Percentiles rank a stretch among this genome's conserved stretches.
Conservation (phyloP, 2,888 invertebrate genomes). For the Danaus chrysippus region DNA sequence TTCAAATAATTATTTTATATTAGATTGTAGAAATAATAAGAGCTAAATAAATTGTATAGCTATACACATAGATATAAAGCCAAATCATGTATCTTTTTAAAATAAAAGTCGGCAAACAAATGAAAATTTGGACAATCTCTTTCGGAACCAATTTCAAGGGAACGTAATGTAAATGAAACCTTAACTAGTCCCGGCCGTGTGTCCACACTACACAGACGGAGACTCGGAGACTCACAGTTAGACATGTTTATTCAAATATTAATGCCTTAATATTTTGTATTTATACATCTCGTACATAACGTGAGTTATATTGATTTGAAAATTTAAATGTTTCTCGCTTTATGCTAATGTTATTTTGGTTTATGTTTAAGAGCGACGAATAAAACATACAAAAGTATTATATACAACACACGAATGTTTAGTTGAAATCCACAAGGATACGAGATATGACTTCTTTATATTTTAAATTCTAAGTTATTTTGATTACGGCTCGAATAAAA, state of each 20-base stretch:
- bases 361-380: constrained; percentile 10
- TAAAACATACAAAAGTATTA: neutral
- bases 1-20: too few species aligned
- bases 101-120: constrained; percentile 12
- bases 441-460: too few species aligned
- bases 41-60: too few species aligned
- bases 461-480: too few species aligned
- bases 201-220: constrained; percentile 49
- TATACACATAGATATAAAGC: neutral
- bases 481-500: too few species aligned
- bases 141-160: constrained; percentile 16
- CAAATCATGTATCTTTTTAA: constrained; percentile 14
- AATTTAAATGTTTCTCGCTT: constrained; percentile 18
- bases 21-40: too few species aligned
- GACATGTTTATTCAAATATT: constrained; percentile 74
- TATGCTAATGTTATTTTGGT: neutral
- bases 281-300: constrained; percentile 46
- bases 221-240: constrained; percentile 45
- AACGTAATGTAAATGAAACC: constrained; percentile 49
- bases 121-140: neutral
- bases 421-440: too few species aligned
- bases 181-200: constrained; percentile 42
- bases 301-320: constrained; percentile 40
- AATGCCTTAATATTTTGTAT: constrained; percentile 67
- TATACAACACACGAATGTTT: too few species aligned